These are phyloP conservation scores for Muscicapa comitata DNA, from an alignment of 2,797 vertebrate genomes.

Conservation along the genomic window DNA sequence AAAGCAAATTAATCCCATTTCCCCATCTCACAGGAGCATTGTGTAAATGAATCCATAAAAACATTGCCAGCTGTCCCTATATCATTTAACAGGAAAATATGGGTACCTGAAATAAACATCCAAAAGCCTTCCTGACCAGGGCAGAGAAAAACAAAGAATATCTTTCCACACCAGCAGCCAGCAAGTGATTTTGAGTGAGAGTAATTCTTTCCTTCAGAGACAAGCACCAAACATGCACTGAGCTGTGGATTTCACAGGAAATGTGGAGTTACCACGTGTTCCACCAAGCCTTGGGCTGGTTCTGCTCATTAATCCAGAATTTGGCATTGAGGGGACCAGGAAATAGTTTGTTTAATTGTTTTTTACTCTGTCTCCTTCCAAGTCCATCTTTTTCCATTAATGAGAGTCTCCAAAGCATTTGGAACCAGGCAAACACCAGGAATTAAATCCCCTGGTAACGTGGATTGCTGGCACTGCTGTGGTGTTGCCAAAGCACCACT, in stretches of 20 bases:
- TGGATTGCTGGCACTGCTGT: neutral
- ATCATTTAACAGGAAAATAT: neutral
- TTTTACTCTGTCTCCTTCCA: neutral
- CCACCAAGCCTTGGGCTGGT: neutral
- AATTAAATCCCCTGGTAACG: neutral
- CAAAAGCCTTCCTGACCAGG: neutral
- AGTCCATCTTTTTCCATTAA: neutral
- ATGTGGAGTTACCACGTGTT: neutral
- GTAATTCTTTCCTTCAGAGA: conserved; percentile 17
- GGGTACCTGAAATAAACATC: conserved; percentile 6
- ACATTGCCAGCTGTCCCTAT: neutral
- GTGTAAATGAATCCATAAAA: neutral
- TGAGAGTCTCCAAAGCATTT: neutral
- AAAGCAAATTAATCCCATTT: neutral
- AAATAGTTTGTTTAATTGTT: neutral
- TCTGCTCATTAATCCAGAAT: neutral
- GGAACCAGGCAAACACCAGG: neutral
- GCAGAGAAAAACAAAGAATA: neutral
- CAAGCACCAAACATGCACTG: neutral
- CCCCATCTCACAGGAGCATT: neutral
- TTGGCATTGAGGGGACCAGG: neutral
- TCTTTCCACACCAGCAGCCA: conserved; percentile 19
- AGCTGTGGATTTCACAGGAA: neutral
- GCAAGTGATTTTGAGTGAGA: conserved; percentile 21
- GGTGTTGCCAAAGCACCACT: neutral